phyloP scores from a whole-genome alignment of 92 coral and sea anemone genomes.

The Isaurus tuberculatus region DNA sequence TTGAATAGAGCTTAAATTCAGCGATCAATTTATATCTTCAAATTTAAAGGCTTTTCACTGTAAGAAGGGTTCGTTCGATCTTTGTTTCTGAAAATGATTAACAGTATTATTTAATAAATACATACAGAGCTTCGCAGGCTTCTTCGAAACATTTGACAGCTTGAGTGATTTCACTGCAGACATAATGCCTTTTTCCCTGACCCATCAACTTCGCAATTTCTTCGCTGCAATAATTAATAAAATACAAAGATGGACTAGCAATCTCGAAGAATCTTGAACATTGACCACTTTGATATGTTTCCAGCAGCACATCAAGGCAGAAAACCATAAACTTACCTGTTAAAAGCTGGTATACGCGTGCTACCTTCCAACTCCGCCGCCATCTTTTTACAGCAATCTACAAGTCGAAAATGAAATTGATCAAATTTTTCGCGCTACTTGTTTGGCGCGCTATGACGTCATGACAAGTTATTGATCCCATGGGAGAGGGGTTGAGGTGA shows the following conservation, averaged over 20 bases:
- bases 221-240: constrained; percentile 67
- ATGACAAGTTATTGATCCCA: constrained; percentile 7
- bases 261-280: neutral
- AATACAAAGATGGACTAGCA: neutral
- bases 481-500: neutral
- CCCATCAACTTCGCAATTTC: constrained; percentile 92
- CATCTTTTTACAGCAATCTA: constrained; percentile 36
- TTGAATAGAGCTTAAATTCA: too few species aligned
- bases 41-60: too few species aligned
- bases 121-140: constrained; percentile 89
- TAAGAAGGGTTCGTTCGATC: too few species aligned
- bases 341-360: constrained; percentile 28
- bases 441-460: constrained; percentile 92
- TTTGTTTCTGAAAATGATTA: too few species aligned
- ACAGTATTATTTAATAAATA: neutral
- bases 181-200: constrained; percentile 84
- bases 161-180: constrained; percentile 86
- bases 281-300: neutral
- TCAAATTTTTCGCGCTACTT: constrained; percentile 87
- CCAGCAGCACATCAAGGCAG: neutral
- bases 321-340: constrained; percentile 12
- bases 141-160: constrained; percentile 98
- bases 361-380: constrained; percentile 10
- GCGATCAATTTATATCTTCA: too few species aligned
- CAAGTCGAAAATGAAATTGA: constrained; percentile 23